Conservation (phyloP, 1,140 invertebrate genomes). For the Brachionus plicatilis region DNA sequence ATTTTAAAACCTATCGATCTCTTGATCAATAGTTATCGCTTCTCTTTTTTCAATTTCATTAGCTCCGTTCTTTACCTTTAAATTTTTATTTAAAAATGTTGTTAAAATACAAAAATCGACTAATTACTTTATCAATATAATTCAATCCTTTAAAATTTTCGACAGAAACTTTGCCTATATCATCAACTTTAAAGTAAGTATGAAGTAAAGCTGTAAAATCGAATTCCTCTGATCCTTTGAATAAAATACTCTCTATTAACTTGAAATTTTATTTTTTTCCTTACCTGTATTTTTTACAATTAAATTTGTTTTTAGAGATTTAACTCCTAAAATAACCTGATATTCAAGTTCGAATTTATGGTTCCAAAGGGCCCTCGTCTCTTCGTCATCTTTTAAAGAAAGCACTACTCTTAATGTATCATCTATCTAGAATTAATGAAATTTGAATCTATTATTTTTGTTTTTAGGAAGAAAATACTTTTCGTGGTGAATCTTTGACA, state of each 20-base stretch:
- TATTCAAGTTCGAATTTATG: conserved; percentile 66
- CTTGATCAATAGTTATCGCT: conserved; percentile 77
- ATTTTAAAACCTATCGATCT: conserved; percentile 66
- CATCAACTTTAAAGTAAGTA: conserved; percentile 89
- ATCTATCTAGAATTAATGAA: conserved; percentile 62
- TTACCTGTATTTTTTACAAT: conserved; percentile 48
- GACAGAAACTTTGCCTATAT: conserved; percentile 80
- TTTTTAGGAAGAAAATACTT: conserved; percentile 47
- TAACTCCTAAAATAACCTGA: conserved; percentile 76
- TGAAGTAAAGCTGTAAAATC: conserved; percentile 86
- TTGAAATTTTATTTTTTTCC: background rate
- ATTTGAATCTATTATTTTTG: background rate
- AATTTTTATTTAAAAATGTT: background rate
- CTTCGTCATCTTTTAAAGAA: conserved; percentile 81
- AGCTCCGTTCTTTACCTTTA: conserved; percentile 61
- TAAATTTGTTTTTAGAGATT: conserved; percentile 52
- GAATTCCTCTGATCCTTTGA: conserved; percentile 69
- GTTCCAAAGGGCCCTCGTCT: conserved; percentile 86
- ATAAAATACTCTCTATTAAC: too few relatives aligned
- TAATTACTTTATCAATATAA: conserved; percentile 80
- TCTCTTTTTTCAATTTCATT: conserved; percentile 79
- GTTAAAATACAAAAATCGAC: background rate
- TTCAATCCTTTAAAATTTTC: conserved; percentile 81
- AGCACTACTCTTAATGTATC: conserved; percentile 85
- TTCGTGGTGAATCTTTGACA: conserved; percentile 75